Percentiles rank a stretch among this genome's conserved stretches.
These are phyloP conservation scores for Aphodius granarius DNA, from an alignment of 2,888 invertebrate genomes.

Conservation along the genomic window DNA sequence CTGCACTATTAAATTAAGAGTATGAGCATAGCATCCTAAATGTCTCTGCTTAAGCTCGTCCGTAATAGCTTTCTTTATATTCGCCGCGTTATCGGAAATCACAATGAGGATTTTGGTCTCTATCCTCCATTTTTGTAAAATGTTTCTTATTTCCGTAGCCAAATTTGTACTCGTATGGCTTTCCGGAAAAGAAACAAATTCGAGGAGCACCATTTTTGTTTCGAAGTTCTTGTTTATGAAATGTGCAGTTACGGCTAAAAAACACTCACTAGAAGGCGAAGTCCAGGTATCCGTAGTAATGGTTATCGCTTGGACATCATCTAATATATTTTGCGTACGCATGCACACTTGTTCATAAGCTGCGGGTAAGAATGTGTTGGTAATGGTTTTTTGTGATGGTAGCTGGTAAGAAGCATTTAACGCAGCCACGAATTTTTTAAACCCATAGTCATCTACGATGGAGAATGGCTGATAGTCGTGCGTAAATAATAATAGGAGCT, in stretches of 20 bases:
- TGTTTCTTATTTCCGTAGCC: conserved; percentile 32
- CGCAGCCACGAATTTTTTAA: conserved; percentile 27
- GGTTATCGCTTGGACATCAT: conserved; percentile 29
- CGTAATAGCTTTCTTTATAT: conserved; percentile 36
- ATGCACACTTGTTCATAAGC: conserved; percentile 24
- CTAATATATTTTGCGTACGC: neutral
- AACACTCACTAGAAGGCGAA: conserved; percentile 39
- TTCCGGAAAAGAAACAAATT: conserved; percentile 31
- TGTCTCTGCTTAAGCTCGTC: conserved; percentile 31
- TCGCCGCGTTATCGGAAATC: conserved; percentile 41
- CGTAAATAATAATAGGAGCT: conserved; percentile 36
- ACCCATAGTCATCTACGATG: conserved; percentile 34
- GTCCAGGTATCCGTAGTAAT: conserved; percentile 44
- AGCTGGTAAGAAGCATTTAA: conserved; percentile 32
- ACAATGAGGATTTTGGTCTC: conserved; percentile 38
- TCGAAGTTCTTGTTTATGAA: conserved; percentile 37
- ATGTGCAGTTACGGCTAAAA: conserved; percentile 38
- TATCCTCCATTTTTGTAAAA: conserved; percentile 36
- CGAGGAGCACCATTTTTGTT: conserved; percentile 35
- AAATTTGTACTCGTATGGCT: conserved; percentile 39
- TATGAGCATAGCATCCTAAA: conserved; percentile 39
- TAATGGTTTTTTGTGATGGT: conserved; percentile 29
- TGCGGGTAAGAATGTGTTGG: conserved; percentile 30
- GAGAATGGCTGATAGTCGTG: conserved; percentile 33
- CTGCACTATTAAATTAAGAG: conserved; percentile 36